Percentiles rank a stretch among this genome's conserved stretches.
Conservation (phyloP, 2,888 invertebrate species). For the Dynastes tityus region DNA sequence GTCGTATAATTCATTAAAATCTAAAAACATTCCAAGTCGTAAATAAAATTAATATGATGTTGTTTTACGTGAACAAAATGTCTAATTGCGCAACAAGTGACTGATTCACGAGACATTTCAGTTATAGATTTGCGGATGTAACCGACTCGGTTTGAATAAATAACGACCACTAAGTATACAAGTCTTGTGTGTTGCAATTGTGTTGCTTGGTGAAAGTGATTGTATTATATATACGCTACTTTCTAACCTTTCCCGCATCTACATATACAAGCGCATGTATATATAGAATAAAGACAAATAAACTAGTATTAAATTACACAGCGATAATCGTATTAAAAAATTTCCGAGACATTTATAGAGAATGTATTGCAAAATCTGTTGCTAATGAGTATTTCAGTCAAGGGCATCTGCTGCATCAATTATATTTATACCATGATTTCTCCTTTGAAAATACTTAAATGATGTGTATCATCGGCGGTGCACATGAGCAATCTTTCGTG, state of each 20-base stretch:
- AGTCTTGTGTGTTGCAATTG: constrained; percentile 45
- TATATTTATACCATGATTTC: too few relatives aligned
- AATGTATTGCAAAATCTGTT: background rate
- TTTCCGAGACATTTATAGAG: background rate
- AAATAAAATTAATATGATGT: too few relatives aligned
- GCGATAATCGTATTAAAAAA: background rate
- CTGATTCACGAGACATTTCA: constrained; percentile 28
- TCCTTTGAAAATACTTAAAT: background rate
- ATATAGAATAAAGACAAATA: background rate
- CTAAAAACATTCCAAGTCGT: too few relatives aligned
- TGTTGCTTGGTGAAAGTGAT: constrained; percentile 51
- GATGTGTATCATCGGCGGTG: background rate
- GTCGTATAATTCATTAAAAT: too few relatives aligned
- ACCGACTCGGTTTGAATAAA: constrained; percentile 25
- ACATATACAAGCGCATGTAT: constrained; percentile 7
- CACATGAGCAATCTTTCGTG: too few relatives aligned
- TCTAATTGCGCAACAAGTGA: constrained; percentile 13
- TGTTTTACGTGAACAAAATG: constrained; percentile 7
- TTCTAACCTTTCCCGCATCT: constrained; percentile 48
- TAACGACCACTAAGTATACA: constrained; percentile 19
- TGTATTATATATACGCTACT: constrained; percentile 41
- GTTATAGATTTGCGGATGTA: constrained; percentile 37
- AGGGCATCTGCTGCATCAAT: background rate
- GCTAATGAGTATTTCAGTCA: constrained; percentile 1
- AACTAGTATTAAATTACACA: background rate